Conservation (phyloP, 2,888 invertebrate genomes). For the Caenorhabditis uteleia region DNA sequence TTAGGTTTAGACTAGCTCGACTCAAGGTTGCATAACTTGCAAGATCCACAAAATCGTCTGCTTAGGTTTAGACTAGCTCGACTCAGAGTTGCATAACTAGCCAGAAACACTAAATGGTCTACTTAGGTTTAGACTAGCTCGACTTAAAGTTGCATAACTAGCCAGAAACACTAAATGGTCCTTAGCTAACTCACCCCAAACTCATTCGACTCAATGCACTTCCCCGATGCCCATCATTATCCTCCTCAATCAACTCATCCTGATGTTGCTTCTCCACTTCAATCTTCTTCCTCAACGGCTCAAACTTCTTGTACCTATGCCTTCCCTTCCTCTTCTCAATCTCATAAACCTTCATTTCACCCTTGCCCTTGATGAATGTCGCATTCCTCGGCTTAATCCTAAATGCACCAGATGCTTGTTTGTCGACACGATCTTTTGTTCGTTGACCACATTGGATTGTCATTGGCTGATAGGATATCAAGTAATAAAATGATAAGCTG, state of each 20-base stretch:
- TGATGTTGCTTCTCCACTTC: slow-evolving; percentile 17
- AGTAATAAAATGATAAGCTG: not conserved
- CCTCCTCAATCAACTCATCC: slow-evolving; percentile 29
- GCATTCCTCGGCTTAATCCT: slow-evolving; percentile 27
- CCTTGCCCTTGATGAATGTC: slow-evolving; percentile 24
- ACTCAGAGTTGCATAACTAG: too few relatives aligned
- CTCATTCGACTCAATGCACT: slow-evolving; percentile 47
- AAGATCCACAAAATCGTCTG: too few relatives aligned
- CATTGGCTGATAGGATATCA: slow-evolving; percentile 40
- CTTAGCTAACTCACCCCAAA: slow-evolving; percentile 22
- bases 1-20: too few relatives aligned
- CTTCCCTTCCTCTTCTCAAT: slow-evolving; percentile 31
- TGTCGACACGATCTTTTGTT: slow-evolving; percentile 49
- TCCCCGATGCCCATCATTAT: slow-evolving; percentile 27
- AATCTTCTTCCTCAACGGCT: slow-evolving; percentile 29
- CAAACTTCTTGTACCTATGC: slow-evolving; percentile 26
- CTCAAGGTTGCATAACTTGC: too few relatives aligned
- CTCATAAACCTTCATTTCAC: slow-evolving; percentile 28
- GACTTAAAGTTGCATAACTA: too few relatives aligned
- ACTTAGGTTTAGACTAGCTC: too few relatives aligned
- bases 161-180: too few relatives aligned
- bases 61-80: too few relatives aligned
- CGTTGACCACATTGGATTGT: slow-evolving; percentile 51
- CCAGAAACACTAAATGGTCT: too few relatives aligned
- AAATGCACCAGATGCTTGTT: slow-evolving; percentile 37